Evolutionary conservation across 2,113 vertebrate species (phyloP).

Genomic region (Gobius niger): DNA sequence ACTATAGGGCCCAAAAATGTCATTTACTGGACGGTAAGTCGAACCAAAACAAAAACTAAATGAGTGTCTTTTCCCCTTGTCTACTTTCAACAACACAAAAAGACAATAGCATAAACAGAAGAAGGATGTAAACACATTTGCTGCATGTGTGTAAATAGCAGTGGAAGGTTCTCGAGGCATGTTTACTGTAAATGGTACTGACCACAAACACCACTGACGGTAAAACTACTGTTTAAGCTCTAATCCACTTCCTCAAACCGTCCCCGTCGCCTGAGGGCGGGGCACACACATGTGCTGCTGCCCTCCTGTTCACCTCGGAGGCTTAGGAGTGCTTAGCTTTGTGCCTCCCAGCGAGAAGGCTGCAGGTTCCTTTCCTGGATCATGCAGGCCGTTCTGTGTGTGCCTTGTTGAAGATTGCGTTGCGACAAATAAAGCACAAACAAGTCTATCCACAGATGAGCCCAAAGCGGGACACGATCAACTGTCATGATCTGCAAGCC

Average conservation of each 20-base stretch:
- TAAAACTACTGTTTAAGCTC: not conserved
- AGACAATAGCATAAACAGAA: conserved; percentile 35
- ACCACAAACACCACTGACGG: not conserved
- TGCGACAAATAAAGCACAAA: too few species aligned
- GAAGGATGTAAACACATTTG: conserved; percentile 27
- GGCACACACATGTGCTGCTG: not conserved
- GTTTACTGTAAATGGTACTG: conserved; percentile 17
- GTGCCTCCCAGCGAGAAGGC: too few species aligned
- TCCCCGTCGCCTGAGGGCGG: conserved; percentile 29
- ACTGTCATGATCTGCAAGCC: too few species aligned
- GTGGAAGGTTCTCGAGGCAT: not conserved
- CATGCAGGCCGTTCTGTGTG: too few species aligned
- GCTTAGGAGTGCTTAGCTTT: too few species aligned
- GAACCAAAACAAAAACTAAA: too few species aligned
- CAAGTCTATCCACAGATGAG: too few species aligned
- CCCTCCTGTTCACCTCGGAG: conserved; percentile 24
- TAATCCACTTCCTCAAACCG: not conserved
- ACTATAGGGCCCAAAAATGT: too few species aligned
- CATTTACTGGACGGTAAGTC: too few species aligned
- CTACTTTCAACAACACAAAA: conserved; percentile 9
- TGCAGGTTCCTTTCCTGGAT: too few species aligned
- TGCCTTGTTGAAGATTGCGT: too few species aligned
- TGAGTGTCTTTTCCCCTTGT: not conserved
- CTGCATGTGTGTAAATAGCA: not conserved
- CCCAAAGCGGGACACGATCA: too few species aligned